phyloP scores from a whole-genome alignment of 2,888 invertebrate genomes.

The Nomada flava region DNA sequence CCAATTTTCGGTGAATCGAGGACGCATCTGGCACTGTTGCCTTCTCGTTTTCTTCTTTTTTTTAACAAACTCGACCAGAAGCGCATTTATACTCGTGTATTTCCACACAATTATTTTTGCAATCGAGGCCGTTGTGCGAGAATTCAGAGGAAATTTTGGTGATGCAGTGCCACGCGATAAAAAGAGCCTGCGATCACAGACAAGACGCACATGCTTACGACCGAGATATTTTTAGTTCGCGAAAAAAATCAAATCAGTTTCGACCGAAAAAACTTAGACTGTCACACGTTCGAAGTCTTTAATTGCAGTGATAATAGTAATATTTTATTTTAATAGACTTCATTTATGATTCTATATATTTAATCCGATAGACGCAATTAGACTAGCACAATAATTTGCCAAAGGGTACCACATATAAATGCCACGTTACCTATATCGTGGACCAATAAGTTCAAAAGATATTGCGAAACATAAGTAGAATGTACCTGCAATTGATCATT shows the following conservation, averaged over 20 bases:
- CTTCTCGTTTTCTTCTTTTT: background rate
- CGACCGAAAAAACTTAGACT: background rate
- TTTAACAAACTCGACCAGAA: constrained; percentile 30
- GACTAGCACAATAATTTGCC: background rate
- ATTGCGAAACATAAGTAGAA: too few relatives aligned
- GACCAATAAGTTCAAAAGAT: too few relatives aligned
- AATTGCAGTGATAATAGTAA: background rate
- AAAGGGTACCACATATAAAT: background rate
- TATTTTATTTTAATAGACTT: background rate
- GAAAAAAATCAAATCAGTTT: constrained; percentile 3
- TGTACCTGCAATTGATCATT: too few relatives aligned
- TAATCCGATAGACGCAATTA: background rate
- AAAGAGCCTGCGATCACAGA: constrained; percentile 34
- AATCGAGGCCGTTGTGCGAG: constrained; percentile 60
- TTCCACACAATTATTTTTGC: constrained; percentile 70
- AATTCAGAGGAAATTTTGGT: constrained; percentile 53
- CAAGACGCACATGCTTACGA: constrained; percentile 16
- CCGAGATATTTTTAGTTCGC: constrained; percentile 38
- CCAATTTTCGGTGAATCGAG: constrained; percentile 65
- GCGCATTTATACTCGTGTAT: constrained; percentile 40
- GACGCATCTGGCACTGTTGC: constrained; percentile 65
- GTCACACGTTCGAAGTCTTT: background rate
- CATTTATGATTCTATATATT: background rate
- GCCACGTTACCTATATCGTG: too few relatives aligned
- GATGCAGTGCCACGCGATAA: constrained; percentile 40